phyloP scores from a whole-genome alignment of 2,113 vertebrate genomes.

The Sylvietta virens region DNA sequence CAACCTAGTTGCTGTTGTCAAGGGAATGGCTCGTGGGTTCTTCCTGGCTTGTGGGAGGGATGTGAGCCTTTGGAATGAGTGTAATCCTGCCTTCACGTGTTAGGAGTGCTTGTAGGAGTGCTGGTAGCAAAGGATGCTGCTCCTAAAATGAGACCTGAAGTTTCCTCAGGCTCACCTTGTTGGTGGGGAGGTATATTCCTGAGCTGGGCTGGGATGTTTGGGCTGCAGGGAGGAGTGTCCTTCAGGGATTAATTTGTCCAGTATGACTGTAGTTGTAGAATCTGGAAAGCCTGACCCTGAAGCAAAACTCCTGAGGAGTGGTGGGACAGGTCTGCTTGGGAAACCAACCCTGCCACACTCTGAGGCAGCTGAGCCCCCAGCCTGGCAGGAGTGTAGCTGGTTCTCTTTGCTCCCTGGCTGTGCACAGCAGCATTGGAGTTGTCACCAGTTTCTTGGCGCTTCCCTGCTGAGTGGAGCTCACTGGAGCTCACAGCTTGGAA shows the following conservation, averaged over 20 bases:
- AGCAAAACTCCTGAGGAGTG: background rate
- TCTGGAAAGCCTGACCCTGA: background rate
- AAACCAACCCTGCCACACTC: background rate
- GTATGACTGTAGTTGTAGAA: background rate
- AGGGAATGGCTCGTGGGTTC: background rate
- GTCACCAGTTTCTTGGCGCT: fast-evolving
- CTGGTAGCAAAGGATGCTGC: background rate
- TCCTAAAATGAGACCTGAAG: background rate
- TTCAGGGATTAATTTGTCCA: background rate
- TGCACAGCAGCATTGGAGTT: background rate
- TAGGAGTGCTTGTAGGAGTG: fast-evolving
- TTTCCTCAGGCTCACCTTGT: background rate
- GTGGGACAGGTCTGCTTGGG: background rate
- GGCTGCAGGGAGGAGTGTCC: background rate
- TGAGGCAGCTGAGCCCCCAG: background rate
- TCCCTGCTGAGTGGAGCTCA: background rate
- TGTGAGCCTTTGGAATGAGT: background rate
- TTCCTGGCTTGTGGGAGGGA: background rate
- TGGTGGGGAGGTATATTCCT: background rate
- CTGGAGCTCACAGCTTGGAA: background rate
- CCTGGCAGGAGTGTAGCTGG: background rate
- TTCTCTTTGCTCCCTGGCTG: background rate
- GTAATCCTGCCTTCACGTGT: background rate
- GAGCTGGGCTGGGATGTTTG: background rate
- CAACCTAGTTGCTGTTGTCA: background rate